Evolutionary conservation across 2,113 vertebrate species (phyloP).

Genomic region (Dermatemys mawii): DNA sequence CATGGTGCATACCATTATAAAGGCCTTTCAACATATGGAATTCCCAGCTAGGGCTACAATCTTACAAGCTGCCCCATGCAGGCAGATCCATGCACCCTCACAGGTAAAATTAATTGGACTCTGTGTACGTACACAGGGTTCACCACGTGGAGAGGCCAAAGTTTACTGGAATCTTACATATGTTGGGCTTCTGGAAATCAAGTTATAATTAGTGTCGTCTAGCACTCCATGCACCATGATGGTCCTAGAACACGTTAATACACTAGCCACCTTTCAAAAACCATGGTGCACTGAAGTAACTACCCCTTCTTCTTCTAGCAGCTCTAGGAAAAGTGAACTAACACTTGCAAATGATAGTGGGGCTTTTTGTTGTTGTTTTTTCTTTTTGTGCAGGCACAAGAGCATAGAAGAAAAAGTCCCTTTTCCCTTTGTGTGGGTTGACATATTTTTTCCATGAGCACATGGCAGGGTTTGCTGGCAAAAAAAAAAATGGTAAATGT

Average conservation of each 20-base stretch:
- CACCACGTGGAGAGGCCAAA: neutral
- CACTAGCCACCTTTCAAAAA: neutral
- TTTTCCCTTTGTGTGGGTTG: neutral
- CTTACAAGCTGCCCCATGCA: neutral
- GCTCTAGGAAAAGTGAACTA: neutral
- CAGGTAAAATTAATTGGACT: neutral
- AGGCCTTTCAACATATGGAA: neutral
- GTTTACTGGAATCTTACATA: neutral
- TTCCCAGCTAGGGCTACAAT: neutral
- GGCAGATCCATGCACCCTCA: neutral
- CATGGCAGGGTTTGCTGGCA: neutral
- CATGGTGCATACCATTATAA: neutral
- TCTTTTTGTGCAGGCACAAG: neutral
- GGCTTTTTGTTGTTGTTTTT: neutral
- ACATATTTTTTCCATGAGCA: neutral
- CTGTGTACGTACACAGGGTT: neutral
- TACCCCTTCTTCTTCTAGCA: neutral
- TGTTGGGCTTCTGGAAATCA: fast-evolving
- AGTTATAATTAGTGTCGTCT: neutral
- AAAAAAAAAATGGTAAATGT: neutral
- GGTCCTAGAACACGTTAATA: neutral
- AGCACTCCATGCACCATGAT: neutral
- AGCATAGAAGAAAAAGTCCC: neutral
- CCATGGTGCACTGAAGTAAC: neutral
- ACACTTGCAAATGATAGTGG: neutral